Conservation (phyloP, 2,888 invertebrate species). For the Drosophila kanekoi region DNA sequence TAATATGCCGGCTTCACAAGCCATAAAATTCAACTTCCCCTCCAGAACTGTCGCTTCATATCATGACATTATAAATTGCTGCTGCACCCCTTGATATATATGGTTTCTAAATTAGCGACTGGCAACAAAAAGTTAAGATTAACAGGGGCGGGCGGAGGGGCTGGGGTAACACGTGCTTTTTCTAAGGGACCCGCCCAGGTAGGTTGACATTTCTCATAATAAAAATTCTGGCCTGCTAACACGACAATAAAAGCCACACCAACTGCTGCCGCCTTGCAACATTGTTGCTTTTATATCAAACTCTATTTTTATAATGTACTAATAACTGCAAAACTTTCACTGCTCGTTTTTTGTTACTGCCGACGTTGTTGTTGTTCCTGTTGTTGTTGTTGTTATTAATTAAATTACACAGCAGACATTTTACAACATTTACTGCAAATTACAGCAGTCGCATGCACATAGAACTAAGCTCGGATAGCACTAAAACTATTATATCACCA, state of each 20-base stretch:
- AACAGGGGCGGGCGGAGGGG: conserved; percentile 2
- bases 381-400: conserved; percentile 68
- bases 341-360: conserved; percentile 63
- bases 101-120: conserved; percentile 49
- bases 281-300: conserved; percentile 25
- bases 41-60: conserved; percentile 8
- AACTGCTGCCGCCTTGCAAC: conserved; percentile 6
- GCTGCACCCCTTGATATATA: conserved; percentile 59
- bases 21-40: conserved; percentile 8
- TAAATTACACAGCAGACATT: conserved; percentile 80
- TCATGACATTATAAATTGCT: conserved; percentile 32
- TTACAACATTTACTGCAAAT: conserved; percentile 81
- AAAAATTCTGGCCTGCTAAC: conserved; percentile 48
- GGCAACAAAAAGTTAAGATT: conserved; percentile 47
- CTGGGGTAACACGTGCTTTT: neutral
- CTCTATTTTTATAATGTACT: conserved; percentile 77
- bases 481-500: conserved; percentile 70
- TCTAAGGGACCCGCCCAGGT: conserved; percentile 24
- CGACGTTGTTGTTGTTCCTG: conserved; percentile 27
- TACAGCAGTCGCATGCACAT: conserved; percentile 61
- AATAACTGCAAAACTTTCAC: conserved; percentile 81
- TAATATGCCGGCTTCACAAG: too few species aligned
- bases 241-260: conserved; percentile 75
- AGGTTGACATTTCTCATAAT: conserved; percentile 65
- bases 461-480: conserved; percentile 12